A percentile compares a stretch with the other conserved stretches of the same genome.
Evolutionary conservation across 2,797 vertebrate genomes (phyloP).

Genomic region (Merluccius polli): DNA sequence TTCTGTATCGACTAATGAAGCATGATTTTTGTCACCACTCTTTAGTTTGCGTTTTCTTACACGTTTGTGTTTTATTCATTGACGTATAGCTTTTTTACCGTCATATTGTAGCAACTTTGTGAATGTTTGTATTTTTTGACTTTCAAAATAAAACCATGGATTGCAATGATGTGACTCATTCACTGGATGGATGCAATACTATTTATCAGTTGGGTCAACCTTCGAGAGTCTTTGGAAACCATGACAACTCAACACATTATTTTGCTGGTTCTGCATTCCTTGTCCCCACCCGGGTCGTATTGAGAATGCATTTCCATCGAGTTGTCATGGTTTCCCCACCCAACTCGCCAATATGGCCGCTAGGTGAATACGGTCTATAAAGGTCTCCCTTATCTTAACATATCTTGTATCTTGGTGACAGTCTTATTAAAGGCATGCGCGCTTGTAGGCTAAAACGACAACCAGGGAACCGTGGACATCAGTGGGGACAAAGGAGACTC

Average conservation of each 20-base stretch:
- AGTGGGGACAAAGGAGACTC: slow-evolving; percentile 63
- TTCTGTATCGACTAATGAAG: slow-evolving; percentile 31
- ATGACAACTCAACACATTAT: background rate
- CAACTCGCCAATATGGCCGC: background rate
- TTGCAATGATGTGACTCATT: slow-evolving; percentile 6
- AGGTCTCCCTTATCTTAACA: slow-evolving; percentile 1
- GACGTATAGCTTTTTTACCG: slow-evolving; percentile 22
- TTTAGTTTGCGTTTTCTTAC: slow-evolving; percentile 23
- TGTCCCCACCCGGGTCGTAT: no score
- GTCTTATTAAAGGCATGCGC: background rate
- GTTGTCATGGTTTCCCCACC: no score
- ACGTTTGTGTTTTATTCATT: slow-evolving; percentile 32
- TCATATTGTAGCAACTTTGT: slow-evolving; percentile 12
- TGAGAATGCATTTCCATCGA: no score
- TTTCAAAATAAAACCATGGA: slow-evolving; percentile 57
- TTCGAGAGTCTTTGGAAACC: background rate
- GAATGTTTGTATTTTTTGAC: slow-evolving; percentile 40
- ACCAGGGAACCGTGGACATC: background rate
- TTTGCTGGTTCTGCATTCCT: no score
- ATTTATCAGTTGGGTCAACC: background rate
- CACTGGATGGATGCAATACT: background rate
- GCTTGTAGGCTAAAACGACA: slow-evolving; percentile 1
- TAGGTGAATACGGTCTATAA: background rate
- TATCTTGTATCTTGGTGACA: background rate
- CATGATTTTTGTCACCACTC: slow-evolving; percentile 18